A percentile compares a stretch with the other conserved stretches of the same genome.
phyloP scores from a whole-genome alignment of 2,888 invertebrate species.

The Sminthurinus aureus region DNA sequence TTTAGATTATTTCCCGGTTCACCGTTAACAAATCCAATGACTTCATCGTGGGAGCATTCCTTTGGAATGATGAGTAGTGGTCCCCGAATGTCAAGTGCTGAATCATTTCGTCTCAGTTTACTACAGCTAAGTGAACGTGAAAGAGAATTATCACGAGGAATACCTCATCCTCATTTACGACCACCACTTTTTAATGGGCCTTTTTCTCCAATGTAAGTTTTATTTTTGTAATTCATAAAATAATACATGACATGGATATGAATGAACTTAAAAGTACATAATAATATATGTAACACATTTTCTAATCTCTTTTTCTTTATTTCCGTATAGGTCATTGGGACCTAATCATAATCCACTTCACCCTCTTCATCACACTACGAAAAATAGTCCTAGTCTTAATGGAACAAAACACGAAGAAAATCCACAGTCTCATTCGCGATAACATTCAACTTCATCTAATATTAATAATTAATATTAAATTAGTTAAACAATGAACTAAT shows the following conservation, averaged over 20 bases:
- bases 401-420: slow-evolving; percentile 33
- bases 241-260: too few relatives aligned
- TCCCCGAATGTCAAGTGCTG: slow-evolving; percentile 46
- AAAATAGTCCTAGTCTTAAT: background rate
- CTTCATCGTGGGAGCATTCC: slow-evolving; percentile 55
- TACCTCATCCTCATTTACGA: slow-evolving; percentile 43
- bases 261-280: too few relatives aligned
- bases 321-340: too few relatives aligned
- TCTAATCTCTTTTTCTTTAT: too few relatives aligned
- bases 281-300: too few relatives aligned
- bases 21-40: slow-evolving; percentile 45
- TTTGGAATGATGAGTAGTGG: slow-evolving; percentile 48
- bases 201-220: background rate
- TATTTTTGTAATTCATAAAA: too few relatives aligned
- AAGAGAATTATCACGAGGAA: slow-evolving; percentile 46
- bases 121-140: slow-evolving; percentile 57
- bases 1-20: slow-evolving; percentile 54
- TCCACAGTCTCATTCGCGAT: slow-evolving; percentile 44
- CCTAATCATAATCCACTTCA: slow-evolving; percentile 38
- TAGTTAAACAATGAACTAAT: slow-evolving; percentile 6
- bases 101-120: slow-evolving; percentile 54
- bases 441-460: slow-evolving; percentile 30
- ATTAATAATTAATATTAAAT: slow-evolving; percentile 1
- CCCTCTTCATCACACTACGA: slow-evolving; percentile 43
- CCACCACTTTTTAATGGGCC: slow-evolving; percentile 54